A percentile compares a stretch with the other conserved stretches of the same genome.
Evolutionary conservation across 1,140 invertebrate genomes (phyloP).

Genomic region (Homarus americanus): DNA sequence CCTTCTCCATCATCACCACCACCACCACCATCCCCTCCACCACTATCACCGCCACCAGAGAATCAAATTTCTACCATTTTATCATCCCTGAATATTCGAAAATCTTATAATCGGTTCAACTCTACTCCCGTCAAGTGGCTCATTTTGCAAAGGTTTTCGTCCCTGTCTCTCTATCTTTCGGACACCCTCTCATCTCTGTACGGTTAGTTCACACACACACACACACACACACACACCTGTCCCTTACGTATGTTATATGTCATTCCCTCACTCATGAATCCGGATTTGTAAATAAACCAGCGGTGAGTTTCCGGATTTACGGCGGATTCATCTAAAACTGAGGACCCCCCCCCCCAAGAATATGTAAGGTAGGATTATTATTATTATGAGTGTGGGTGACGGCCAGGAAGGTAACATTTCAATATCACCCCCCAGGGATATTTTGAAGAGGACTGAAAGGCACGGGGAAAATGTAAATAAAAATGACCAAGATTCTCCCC

Average conservation of each 20-base stretch:
- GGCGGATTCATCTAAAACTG: too few relatives aligned
- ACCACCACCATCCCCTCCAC: too few relatives aligned
- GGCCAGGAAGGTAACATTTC: conserved; percentile 27
- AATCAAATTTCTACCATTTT: conserved; percentile 55
- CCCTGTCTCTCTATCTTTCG: neutral
- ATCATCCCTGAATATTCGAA: conserved; percentile 50
- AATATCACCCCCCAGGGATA: conserved; percentile 44
- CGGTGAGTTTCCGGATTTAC: too few relatives aligned
- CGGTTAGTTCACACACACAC: too few relatives aligned
- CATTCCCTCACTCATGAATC: too few relatives aligned
- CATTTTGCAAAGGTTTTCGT: conserved; percentile 12
- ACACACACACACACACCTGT: too few relatives aligned
- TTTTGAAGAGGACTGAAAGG: conserved; percentile 57
- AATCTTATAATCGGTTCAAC: conserved; percentile 47
- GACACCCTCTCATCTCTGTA: neutral
- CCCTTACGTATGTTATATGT: too few relatives aligned
- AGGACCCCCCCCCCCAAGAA: too few relatives aligned
- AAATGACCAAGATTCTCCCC: conserved; percentile 61
- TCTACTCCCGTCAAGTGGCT: conserved; percentile 39
- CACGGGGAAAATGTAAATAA: conserved; percentile 61
- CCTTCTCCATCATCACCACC: too few relatives aligned
- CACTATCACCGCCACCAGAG: conserved; percentile 9
- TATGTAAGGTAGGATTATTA: too few relatives aligned
- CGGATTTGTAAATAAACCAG: too few relatives aligned
- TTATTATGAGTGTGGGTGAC: neutral